Conservation (phyloP, 2,797 vertebrate genomes). For the Malurus splendens region DNA sequence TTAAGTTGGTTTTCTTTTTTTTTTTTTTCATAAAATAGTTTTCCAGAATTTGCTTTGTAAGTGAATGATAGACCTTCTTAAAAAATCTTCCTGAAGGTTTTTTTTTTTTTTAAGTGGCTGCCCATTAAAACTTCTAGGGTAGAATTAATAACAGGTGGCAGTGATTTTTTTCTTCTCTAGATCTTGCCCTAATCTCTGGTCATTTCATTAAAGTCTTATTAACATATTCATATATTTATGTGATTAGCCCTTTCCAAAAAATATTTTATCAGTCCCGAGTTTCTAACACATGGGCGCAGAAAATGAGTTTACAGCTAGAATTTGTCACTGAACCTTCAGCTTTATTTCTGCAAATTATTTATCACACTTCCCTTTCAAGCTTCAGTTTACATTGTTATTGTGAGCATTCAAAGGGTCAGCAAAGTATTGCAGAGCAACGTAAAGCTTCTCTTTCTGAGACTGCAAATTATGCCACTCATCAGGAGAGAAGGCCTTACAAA, state of each 20-base stretch:
- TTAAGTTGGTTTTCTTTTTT: conserved; percentile 34
- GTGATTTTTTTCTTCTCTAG: background rate
- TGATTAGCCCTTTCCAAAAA: background rate
- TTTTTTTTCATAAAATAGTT: background rate
- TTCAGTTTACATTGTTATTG: background rate
- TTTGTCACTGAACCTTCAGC: background rate
- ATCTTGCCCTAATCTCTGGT: background rate
- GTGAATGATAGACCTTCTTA: background rate
- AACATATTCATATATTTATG: background rate
- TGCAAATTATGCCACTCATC: background rate
- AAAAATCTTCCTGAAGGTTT: background rate
- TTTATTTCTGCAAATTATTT: background rate
- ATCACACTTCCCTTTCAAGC: background rate
- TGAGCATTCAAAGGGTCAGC: background rate
- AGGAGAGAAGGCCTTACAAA: background rate
- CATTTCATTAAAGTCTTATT: conserved; percentile 12
- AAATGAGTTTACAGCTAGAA: background rate
- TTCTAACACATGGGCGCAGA: background rate
- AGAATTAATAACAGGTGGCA: background rate
- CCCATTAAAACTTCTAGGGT: background rate
- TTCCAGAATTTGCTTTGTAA: background rate
- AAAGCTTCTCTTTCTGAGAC: background rate
- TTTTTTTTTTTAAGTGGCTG: background rate
- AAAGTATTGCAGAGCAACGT: background rate
- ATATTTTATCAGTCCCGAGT: background rate